A percentile compares a stretch with the other conserved stretches of the same genome.
Conservation (phyloP, 2,888 invertebrate genomes). For the Baronia brevicornis region DNA sequence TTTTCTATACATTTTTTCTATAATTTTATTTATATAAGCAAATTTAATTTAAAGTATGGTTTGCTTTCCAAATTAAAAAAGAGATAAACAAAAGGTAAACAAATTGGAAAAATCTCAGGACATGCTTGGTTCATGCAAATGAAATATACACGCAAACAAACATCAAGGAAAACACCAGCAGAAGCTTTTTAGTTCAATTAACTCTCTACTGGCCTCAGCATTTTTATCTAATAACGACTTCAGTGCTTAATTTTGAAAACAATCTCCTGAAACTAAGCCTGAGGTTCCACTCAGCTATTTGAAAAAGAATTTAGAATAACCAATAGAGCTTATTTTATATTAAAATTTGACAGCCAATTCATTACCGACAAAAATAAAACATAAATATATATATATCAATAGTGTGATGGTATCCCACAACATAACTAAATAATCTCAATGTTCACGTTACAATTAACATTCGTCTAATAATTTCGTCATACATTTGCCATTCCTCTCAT, state of each 20-base stretch:
- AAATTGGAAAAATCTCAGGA: slow-evolving; percentile 51
- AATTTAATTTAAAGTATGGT: slow-evolving; percentile 26
- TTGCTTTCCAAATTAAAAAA: slow-evolving; percentile 38
- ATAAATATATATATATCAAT: slow-evolving; percentile 35
- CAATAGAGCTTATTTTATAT: slow-evolving; percentile 18
- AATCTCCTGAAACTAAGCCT: slow-evolving; percentile 14
- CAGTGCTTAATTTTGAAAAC: slow-evolving; percentile 29
- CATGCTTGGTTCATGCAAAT: slow-evolving; percentile 73
- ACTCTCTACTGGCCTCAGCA: slow-evolving; percentile 53
- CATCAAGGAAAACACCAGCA: slow-evolving; percentile 56
- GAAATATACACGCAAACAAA: slow-evolving; percentile 71
- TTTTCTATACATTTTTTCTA: slow-evolving; percentile 5
- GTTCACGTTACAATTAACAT: slow-evolving; percentile 47
- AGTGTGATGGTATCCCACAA: slow-evolving; percentile 54
- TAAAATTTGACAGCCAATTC: slow-evolving; percentile 54
- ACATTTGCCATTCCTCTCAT: slow-evolving; percentile 72
- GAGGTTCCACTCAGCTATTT: slow-evolving; percentile 23
- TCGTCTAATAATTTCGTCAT: slow-evolving; percentile 70
- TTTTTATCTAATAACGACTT: slow-evolving; percentile 48
- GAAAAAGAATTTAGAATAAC: slow-evolving; percentile 22
- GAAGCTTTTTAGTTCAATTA: slow-evolving; percentile 50
- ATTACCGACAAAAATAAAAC: slow-evolving; percentile 40
- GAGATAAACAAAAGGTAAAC: slow-evolving; percentile 46
- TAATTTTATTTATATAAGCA: slow-evolving; percentile 19
- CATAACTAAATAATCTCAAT: slow-evolving; percentile 52